These are phyloP conservation scores for Ceratotherium simum DNA, from an alignment of 2,113 vertebrate species.

Conservation along the genomic window DNA sequence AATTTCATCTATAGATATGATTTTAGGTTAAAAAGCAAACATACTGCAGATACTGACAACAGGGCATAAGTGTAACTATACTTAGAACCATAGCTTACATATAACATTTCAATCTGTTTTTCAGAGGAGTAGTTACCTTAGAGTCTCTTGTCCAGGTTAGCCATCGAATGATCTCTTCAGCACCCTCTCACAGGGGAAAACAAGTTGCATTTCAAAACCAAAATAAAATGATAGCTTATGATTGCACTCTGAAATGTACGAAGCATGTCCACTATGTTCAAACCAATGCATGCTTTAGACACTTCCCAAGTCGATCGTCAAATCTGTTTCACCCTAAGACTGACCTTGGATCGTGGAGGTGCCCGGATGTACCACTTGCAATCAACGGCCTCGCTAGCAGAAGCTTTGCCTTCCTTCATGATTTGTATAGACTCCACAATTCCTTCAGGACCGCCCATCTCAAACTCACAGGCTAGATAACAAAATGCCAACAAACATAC, in stretches of 20 bases:
- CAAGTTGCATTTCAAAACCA: slow-evolving; percentile 50
- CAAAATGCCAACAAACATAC: slow-evolving; percentile 81
- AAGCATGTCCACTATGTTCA: background rate
- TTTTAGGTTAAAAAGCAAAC: background rate
- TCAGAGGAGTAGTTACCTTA: background rate
- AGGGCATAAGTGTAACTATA: background rate
- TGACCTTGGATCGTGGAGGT: slow-evolving; percentile 97
- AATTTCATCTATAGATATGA: background rate
- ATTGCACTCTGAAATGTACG: slow-evolving; percentile 52
- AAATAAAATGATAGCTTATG: slow-evolving; percentile 58
- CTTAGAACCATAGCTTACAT: background rate
- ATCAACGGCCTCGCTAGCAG: slow-evolving; percentile 95
- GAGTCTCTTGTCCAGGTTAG: slow-evolving; percentile 54
- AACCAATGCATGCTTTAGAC: slow-evolving; percentile 34
- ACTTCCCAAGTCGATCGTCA: slow-evolving; percentile 69
- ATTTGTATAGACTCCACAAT: slow-evolving; percentile 98
- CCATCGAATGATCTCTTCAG: background rate
- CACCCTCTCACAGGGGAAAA: slow-evolving; percentile 18
- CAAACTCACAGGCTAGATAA: slow-evolving; percentile 96
- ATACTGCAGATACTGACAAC: background rate
- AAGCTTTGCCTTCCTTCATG: slow-evolving; percentile 96
- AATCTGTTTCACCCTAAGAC: slow-evolving; percentile 81
- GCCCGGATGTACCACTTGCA: slow-evolving; percentile 99
- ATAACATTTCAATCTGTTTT: background rate
- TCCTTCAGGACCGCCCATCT: slow-evolving; percentile 98